These are phyloP conservation scores for Megalurothrips usitatus DNA, from an alignment of 2,888 invertebrate genomes.

Conservation along the genomic window DNA sequence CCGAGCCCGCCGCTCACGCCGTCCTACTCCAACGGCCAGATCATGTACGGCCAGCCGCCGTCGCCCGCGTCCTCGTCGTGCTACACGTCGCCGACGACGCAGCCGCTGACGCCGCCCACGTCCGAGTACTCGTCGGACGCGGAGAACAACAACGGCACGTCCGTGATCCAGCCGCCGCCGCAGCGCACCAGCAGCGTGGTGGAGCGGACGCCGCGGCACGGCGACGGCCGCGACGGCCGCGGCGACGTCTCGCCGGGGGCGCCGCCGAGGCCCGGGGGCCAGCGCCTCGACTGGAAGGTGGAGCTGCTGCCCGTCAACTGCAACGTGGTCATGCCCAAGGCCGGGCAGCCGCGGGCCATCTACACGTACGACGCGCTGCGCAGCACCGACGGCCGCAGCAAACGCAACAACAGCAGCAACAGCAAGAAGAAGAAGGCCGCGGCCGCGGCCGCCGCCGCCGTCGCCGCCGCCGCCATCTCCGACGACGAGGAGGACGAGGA, in stretches of 20 bases:
- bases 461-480: conserved; percentile 38
- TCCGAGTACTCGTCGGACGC: conserved; percentile 70
- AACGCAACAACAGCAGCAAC: conserved; percentile 46
- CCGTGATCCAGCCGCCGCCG: conserved; percentile 39
- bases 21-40: conserved; percentile 38
- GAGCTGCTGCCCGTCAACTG: conserved; percentile 21
- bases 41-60: conserved; percentile 40
- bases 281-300: conserved; percentile 13
- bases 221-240: conserved; percentile 36
- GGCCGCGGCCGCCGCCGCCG: conserved; percentile 41
- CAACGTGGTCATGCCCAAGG: conserved; percentile 35
- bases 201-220: conserved; percentile 33
- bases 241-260: conserved; percentile 27
- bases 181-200: conserved; percentile 36
- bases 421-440: conserved; percentile 34
- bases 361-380: conserved; percentile 57
- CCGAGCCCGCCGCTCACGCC: conserved; percentile 36
- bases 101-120: conserved; percentile 58
- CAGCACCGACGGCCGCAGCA: conserved; percentile 59
- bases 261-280: conserved; percentile 42
- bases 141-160: conserved; percentile 54
- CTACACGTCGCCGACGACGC: conserved; percentile 44
- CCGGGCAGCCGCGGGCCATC: conserved; percentile 44
- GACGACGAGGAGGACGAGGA: conserved; percentile 38
- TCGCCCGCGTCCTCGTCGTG: conserved; percentile 39